A percentile compares a stretch with the other conserved stretches of the same genome.
Conservation (phyloP, 2,113 vertebrate species). For the Hyperopisus bebe region DNA sequence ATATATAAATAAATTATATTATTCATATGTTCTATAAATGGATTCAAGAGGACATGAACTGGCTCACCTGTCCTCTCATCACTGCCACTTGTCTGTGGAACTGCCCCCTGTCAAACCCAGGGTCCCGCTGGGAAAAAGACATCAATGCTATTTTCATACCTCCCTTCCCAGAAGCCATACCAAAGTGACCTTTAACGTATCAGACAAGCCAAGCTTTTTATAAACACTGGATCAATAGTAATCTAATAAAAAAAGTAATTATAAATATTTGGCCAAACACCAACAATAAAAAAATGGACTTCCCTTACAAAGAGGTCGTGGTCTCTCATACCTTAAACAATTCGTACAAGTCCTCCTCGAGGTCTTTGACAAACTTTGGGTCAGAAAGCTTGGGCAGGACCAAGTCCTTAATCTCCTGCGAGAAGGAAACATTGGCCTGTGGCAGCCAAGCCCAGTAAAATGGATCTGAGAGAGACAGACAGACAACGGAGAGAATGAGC, state of each 20-base stretch:
- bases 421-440: conserved; percentile 91
- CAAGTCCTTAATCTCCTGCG: conserved; percentile 87
- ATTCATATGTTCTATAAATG: background rate
- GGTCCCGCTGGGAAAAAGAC: conserved; percentile 77
- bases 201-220: background rate
- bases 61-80: conserved; percentile 91
- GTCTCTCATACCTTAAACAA: conserved; percentile 80
- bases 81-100: conserved; percentile 96
- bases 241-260: background rate
- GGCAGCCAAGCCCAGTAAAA: conserved; percentile 98
- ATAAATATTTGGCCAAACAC: background rate
- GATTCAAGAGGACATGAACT: background rate
- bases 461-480: conserved; percentile 66
- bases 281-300: background rate
- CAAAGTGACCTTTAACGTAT: background rate
- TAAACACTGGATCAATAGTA: background rate
- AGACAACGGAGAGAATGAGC: background rate
- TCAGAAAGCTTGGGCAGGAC: conserved; percentile 91
- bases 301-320: background rate
- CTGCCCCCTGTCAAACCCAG: conserved; percentile 91
- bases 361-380: conserved; percentile 92
- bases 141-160: background rate
- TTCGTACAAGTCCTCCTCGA: conserved; percentile 95
- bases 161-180: background rate
- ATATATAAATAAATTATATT: background rate